Conservation (phyloP, 2,113 vertebrate genomes). For the Bucco capensis region DNA sequence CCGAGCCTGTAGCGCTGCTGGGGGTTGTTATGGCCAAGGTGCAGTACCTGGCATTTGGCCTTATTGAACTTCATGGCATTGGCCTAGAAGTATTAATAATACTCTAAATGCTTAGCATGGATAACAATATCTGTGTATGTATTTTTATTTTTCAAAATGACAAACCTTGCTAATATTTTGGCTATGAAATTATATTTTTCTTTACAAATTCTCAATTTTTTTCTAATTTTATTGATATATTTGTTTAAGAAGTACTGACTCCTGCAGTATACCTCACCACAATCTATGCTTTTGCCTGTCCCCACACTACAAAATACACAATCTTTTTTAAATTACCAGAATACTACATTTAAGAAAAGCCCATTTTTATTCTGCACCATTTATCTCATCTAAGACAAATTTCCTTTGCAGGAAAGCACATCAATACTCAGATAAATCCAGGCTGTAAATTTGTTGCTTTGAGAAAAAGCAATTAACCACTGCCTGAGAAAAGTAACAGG, state of each 20-base stretch:
- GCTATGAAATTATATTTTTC: background rate
- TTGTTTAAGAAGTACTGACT: background rate
- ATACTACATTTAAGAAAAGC: background rate
- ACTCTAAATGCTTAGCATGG: background rate
- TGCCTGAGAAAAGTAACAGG: background rate
- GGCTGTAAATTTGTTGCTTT: background rate
- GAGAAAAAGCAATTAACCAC: background rate
- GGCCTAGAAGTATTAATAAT: too few relatives aligned
- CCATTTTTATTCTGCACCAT: background rate
- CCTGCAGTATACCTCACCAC: background rate
- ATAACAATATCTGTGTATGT: background rate
- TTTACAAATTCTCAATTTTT: background rate
- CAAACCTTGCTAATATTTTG: background rate
- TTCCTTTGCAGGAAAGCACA: background rate
- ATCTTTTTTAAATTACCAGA: background rate
- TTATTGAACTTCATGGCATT: too few relatives aligned
- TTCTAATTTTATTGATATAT: background rate
- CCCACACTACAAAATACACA: background rate
- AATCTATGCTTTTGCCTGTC: background rate
- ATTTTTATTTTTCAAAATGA: background rate
- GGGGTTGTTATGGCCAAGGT: too few relatives aligned
- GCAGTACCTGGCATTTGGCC: too few relatives aligned
- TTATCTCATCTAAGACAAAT: background rate
- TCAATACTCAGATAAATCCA: background rate
- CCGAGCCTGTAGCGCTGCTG: too few relatives aligned